Evolutionary conservation across 2,888 invertebrate species (phyloP), one percentile per base, ranked within the genome.

Genomic region (Sphaeridia pumilis): DNA sequence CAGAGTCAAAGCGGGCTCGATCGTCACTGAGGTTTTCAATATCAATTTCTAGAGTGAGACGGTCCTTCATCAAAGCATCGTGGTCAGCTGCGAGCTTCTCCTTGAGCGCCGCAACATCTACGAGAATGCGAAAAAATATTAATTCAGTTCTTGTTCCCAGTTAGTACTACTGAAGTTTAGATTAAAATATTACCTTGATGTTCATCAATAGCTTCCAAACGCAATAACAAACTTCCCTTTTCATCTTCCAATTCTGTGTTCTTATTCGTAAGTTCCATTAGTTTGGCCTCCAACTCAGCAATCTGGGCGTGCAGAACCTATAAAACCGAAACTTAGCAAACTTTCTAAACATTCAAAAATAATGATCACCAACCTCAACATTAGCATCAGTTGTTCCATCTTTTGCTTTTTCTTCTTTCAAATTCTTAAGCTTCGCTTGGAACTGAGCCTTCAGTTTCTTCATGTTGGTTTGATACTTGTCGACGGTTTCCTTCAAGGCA

Each of bases 221-320:
- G 83, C 69, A 89, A 74, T 72, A 89, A 87, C 68, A 90, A 78
- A 73, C 87, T 87, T 66, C 88, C 88, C 73, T 89, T 90, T 72
- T 90, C 90, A 71, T 88, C 87, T 72, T 88, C 87, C 59, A 92
- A 72, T 68, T 87, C 85, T 14, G 84, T 83, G 57, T 92, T 79
- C 20, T 66, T 65, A 55, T 71, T 58, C 42, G 59, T 57, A 31
- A 62, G 34, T 24, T 57, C 41, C 17, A 51, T 56, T 27, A 56
- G 44, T 31, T 51, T 52, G 10, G 46, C 58, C 22, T 46, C 24
- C 22, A 44, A 24, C n/a, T 46, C 51, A 25, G 3, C 4, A 4
- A 38, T 20, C 4, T 22, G 38, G 5, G 4, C 17, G 22, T 43
- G 43, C 31, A 31, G 14, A 14, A 31, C 14, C 10, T 31, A 31